A percentile compares a stretch with the other conserved stretches of the same genome.
These are phyloP conservation scores for Vidua macroura DNA, from an alignment of 2,113 vertebrate genomes.

Conservation along the genomic window DNA sequence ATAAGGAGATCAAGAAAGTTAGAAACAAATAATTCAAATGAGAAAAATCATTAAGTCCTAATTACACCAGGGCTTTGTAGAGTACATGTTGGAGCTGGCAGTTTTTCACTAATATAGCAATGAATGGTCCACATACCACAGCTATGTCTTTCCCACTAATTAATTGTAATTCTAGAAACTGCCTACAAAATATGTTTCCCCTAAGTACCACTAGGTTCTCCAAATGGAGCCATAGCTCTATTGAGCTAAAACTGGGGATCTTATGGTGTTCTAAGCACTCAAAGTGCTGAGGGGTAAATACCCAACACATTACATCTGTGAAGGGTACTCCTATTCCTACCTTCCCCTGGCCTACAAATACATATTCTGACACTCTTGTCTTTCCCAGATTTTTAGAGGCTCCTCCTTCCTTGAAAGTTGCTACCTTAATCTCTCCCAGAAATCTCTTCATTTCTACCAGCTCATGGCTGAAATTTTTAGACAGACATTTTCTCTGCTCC, in stretches of 20 bases:
- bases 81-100: background rate
- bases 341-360: background rate
- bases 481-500: background rate
- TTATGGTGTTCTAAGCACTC: background rate
- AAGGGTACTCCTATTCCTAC: background rate
- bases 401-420: background rate
- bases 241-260: background rate
- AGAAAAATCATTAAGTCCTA: constrained; percentile 5
- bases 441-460: background rate
- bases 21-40: background rate
- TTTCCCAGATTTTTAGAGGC: background rate
- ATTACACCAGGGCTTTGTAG: background rate
- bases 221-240: background rate
- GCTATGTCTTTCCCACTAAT: background rate
- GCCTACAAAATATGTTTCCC: background rate
- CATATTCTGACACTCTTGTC: background rate
- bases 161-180: background rate
- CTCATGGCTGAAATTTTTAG: background rate
- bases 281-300: background rate
- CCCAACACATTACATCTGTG: background rate
- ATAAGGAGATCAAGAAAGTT: background rate
- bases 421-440: background rate
- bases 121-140: background rate
- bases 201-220: background rate
- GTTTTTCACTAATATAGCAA: background rate